Percentiles rank a stretch among this genome's conserved stretches.
These are phyloP conservation scores for Halisarca cf. caerulea DNA, from an alignment of 37 sponge, comb jelly and placozoan species.

Conservation along the genomic window DNA sequence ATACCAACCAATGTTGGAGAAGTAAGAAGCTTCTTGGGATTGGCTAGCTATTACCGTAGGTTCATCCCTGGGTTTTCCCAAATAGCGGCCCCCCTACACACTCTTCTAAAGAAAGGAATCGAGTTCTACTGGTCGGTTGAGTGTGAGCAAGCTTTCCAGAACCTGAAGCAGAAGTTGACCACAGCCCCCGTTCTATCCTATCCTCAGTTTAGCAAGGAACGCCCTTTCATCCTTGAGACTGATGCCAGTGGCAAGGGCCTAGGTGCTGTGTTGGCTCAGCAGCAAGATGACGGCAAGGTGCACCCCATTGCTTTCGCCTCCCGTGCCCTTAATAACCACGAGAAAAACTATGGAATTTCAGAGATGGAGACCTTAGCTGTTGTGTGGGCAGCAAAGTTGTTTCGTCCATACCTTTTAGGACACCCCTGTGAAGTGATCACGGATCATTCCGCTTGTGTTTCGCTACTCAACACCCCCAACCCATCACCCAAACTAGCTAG, in stretches of 20 bases:
- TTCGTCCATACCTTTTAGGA: conserved; percentile 48
- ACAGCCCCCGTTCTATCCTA: conserved; percentile 51
- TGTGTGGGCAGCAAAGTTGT: conserved; percentile 29
- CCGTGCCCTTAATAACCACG: conserved; percentile 21
- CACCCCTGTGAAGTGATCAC: conserved; percentile 47
- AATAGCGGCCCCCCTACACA: conserved; percentile 40
- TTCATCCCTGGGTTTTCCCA: conserved; percentile 42
- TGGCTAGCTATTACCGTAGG: conserved; percentile 39
- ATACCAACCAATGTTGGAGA: conserved; percentile 19
- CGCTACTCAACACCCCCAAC: conserved; percentile 28
- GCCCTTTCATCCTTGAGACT: conserved; percentile 39
- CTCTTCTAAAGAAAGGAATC: conserved; percentile 3
- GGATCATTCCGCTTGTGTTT: conserved; percentile 44
- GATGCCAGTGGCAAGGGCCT: conserved; percentile 42
- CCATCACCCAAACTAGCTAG: conserved; percentile 43
- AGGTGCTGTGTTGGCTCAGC: conserved; percentile 44
- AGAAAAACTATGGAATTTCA: conserved; percentile 26
- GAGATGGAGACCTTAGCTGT: conserved; percentile 38
- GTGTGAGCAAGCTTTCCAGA: conserved; percentile 31
- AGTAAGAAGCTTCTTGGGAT: conserved; percentile 38
- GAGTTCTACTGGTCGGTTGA: conserved; percentile 40
- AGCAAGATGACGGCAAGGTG: conserved; percentile 22
- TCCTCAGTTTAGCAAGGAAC: conserved; percentile 25
- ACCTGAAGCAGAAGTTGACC: conserved; percentile 32
- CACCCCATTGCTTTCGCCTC: conserved; percentile 66